A percentile compares a stretch with the other conserved stretches of the same genome.
Conservation (phyloP, 1,140 invertebrate genomes). For the Nebria ingens region DNA sequence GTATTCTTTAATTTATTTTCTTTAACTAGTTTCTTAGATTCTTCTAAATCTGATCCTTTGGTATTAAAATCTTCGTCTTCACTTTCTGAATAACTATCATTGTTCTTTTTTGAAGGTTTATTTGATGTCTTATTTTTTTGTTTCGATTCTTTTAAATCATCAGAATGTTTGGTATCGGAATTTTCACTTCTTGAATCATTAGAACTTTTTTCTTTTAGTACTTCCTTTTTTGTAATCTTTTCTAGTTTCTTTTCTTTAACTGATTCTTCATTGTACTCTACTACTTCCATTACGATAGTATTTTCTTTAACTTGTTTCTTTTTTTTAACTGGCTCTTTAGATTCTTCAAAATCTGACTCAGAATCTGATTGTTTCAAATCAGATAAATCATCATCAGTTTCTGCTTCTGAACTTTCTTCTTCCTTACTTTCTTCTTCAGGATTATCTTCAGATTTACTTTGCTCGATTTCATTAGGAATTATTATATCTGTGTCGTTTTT, state of each 20-base stretch:
- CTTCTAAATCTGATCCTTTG: too few relatives aligned
- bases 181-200: slow-evolving; percentile 19
- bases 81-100: too few relatives aligned
- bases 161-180: slow-evolving; percentile 8
- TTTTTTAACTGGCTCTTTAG: slow-evolving; percentile 18
- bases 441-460: slow-evolving; percentile 24
- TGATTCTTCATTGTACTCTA: slow-evolving; percentile 17
- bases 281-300: slow-evolving; percentile 18
- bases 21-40: too few relatives aligned
- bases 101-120: too few relatives aligned
- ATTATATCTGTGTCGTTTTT: slow-evolving; percentile 25
- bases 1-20: too few relatives aligned
- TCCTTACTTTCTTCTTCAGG: slow-evolving; percentile 19
- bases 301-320: slow-evolving; percentile 17
- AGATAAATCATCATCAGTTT: slow-evolving; percentile 30
- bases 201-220: slow-evolving; percentile 23
- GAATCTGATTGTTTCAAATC: slow-evolving; percentile 27
- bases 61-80: too few relatives aligned
- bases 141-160: slow-evolving; percentile 10
- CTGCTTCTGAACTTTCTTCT: slow-evolving; percentile 18
- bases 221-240: slow-evolving; percentile 12
- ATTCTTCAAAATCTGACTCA: slow-evolving; percentile 22
- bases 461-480: too few relatives aligned
- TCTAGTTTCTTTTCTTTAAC: too few relatives aligned
- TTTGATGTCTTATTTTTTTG: too few relatives aligned